Base-by-base conservation (phyloP, 2,797 vertebrate species). In the Peromyscus eremicus region DNA sequence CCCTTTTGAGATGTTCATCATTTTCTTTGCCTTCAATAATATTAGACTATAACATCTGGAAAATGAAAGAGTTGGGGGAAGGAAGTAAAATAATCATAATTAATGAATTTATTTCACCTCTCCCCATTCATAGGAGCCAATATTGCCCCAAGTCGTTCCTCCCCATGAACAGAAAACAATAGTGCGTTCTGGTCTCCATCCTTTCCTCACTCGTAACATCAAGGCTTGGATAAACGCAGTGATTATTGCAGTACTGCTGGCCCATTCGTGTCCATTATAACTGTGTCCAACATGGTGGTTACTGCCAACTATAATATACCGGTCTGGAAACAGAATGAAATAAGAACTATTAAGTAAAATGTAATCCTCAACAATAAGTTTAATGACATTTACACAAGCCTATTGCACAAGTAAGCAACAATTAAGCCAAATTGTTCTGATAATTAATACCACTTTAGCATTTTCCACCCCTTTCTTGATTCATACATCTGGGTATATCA, bases 91-190 rank as follows among this genome's bases (percentile, higher is more conserved):
- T 6, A 1, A 49, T 16, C 60, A 4, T 52, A 68, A 17, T 21
- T 57, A 27, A 64, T 49, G 6, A 16, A n/a, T 94, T 25, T 43
- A 75, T 64, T 96, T 99, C 98, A 99, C 99, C 99, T 99, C 99
- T 93, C 99, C 99, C 99, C 99, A 99, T 98, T 99, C 99, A 37
- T 99, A 99, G 82, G 99, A 99, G 92, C 99, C 99, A 6, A 99
- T 98, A 96, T 99, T 99, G 52, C 99, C 99, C 83, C 99, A 98
- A 0, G 98, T 98, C 0, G 99, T 99, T 93, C 99, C 99, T 97
- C 99, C 99, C 99, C 99, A 99, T 0, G 99, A 99, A 97, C 99
- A 99, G 97, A 99, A 99, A 97, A 99, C 96, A 64, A 99, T 98
- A 84, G 99, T 99, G 8, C 99, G 98, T 91, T 99, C 99, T 0